phyloP scores from a whole-genome alignment of 2,113 vertebrate genomes.

The Aramus guarauna region DNA sequence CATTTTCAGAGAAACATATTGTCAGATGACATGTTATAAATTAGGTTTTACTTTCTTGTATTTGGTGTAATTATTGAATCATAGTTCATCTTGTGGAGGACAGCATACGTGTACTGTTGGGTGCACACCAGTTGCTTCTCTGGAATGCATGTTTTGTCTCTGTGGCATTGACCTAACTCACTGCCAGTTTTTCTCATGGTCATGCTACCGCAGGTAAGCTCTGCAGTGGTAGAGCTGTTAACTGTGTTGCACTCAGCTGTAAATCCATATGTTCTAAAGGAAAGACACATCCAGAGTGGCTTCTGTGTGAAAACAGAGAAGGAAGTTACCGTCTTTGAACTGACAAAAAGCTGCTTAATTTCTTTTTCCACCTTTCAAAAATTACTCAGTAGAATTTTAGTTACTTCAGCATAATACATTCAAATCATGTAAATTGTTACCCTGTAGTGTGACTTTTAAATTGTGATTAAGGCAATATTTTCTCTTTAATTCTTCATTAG shows the following conservation, averaged over 20 bases:
- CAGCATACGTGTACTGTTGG: fast-evolving
- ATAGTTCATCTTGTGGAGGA: fast-evolving
- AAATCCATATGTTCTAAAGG: no score
- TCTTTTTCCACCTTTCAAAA: not conserved
- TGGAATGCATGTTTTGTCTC: no score
- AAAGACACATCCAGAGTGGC: no score
- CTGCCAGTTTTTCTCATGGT: not conserved
- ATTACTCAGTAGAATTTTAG: not conserved
- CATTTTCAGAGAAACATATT: not conserved
- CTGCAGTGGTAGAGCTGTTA: not conserved
- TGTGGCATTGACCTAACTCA: no score
- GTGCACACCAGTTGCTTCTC: not conserved
- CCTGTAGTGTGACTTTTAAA: not conserved
- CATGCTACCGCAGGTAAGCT: fast-evolving
- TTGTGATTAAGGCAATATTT: not conserved
- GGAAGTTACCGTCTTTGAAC: not conserved
- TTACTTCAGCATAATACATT: not conserved
- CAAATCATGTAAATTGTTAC: not conserved
- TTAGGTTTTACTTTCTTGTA: no score
- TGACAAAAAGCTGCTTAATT: not conserved
- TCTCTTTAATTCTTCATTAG: not conserved
- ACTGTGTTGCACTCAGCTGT: fast-evolving
- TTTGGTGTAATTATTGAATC: no score
- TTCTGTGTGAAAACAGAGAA: not conserved
- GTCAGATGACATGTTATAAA: no score